These are phyloP conservation scores for Isoperla grammatica DNA, from an alignment of 2,888 invertebrate genomes.

Conservation along the genomic window DNA sequence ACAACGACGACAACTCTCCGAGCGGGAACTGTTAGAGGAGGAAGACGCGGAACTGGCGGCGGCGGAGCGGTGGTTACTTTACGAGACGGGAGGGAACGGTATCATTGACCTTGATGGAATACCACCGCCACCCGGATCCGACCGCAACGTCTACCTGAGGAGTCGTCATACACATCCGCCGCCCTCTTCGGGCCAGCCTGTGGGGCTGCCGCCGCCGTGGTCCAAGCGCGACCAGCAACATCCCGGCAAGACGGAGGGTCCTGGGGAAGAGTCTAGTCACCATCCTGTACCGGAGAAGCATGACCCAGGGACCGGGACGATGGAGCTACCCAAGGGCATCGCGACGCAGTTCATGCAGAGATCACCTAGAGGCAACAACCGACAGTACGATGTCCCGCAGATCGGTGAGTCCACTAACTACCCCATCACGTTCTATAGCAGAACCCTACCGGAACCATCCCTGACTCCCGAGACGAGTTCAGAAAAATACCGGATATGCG, in stretches of 20 bases:
- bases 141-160: neutral
- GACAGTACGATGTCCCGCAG: conserved; percentile 80
- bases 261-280: too few species aligned
- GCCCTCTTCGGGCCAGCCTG: neutral
- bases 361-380: conserved; percentile 61
- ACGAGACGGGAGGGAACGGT: conserved; percentile 21
- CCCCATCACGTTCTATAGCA: neutral
- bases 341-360: conserved; percentile 74
- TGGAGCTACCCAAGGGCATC: conserved; percentile 44
- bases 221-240: conserved; percentile 23
- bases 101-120: conserved; percentile 22
- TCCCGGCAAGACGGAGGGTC: neutral
- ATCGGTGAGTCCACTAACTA: conserved; percentile 54
- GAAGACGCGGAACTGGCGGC: conserved; percentile 21
- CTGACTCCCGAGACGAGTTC: too few species aligned
- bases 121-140: conserved; percentile 19
- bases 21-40: conserved; percentile 20
- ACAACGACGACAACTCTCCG: conserved; percentile 34
- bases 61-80: conserved; percentile 26
- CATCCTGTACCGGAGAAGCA: neutral
- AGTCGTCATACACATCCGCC: conserved; percentile 5
- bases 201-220: conserved; percentile 24
- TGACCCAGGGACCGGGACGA: neutral
- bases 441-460: too few species aligned
- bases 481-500: too few species aligned